A percentile compares a stretch with the other conserved stretches of the same genome.
These are phyloP conservation scores for Mystacornis crossleyi DNA, from an alignment of 2,113 vertebrate species.

Conservation along the genomic window DNA sequence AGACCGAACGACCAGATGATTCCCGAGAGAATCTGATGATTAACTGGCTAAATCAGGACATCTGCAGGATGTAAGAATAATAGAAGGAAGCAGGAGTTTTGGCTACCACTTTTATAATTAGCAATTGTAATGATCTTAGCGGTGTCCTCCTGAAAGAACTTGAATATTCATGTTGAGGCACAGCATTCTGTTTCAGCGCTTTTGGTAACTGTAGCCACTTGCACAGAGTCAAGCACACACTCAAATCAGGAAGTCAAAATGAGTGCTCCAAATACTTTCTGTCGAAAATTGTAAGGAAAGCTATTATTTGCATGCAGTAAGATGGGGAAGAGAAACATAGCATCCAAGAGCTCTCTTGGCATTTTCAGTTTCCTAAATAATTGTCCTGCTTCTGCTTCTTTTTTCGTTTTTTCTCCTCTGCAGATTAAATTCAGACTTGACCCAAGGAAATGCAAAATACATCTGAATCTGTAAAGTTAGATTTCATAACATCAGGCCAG, in stretches of 20 bases:
- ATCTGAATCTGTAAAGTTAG: background rate
- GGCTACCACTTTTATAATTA: conserved; percentile 74
- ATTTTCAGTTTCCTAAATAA: conserved; percentile 30
- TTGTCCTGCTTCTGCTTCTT: background rate
- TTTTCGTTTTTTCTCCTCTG: too few relatives aligned
- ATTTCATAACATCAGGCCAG: background rate
- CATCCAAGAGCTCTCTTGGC: background rate
- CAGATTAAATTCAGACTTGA: background rate
- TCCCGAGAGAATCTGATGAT: conserved; percentile 58
- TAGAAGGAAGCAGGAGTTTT: conserved; percentile 71
- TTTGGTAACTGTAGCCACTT: conserved; percentile 46
- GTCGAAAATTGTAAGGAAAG: conserved; percentile 33
- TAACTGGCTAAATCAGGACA: conserved; percentile 69
- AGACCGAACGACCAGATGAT: conserved; percentile 44
- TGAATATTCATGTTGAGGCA: conserved; percentile 38
- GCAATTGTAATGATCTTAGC: conserved; percentile 64
- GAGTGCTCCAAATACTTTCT: conserved; percentile 35
- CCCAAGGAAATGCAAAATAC: background rate
- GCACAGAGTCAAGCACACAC: conserved; percentile 27
- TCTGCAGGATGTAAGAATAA: conserved; percentile 80
- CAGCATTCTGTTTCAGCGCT: background rate
- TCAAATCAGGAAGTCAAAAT: conserved; percentile 44
- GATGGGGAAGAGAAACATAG: background rate
- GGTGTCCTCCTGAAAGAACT: conserved; percentile 44
- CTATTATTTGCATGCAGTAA: conserved; percentile 56